Evolutionary conservation across 1,140 invertebrate genomes (phyloP), one percentile per base, ranked within the genome.

Genomic region (Bombus confusus): DNA sequence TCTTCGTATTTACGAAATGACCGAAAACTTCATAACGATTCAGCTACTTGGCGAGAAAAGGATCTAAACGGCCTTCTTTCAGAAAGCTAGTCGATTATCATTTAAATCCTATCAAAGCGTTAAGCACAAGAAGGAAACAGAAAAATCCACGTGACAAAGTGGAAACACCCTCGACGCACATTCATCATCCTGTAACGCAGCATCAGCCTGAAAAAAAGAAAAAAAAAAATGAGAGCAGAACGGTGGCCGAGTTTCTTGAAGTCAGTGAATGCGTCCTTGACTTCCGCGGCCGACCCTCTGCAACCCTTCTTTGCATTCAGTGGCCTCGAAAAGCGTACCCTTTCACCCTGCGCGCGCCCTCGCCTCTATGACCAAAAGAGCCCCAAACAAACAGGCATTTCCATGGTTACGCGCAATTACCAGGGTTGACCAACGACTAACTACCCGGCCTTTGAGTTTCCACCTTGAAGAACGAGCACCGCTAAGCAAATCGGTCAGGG

Each of bases 381-480:
- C 91, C 88, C 91, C 91, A 92, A 93, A 93, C 90, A 92, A 92
- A 93, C 91, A 91, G 85, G 90, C 88, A 93, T 93, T 93, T 92
- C 92, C 92, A 93, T 93, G 92, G 93, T 91, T 93, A 93, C 92
- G 89, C 85, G 85, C 90, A 93, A 92, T 92, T 92, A 92, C 88
- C 74, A 82, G 89, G 87, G 89, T 88, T 92, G 90, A 91, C 91
- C 87, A 86, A 82, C 91, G 88, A 92, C 87, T 91, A 89, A 92
- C 88, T 89, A 91, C 75, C 64, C 85, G 75, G 80, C 87, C 86
- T 91, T 91, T 89, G 87, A 91, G 89, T 88, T 90, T 91, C 89
- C 89, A 90, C 89, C 89, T 91, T 91, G 87, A 91, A 82, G 85
- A 88, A 75, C 86, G 86, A 78, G 86, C 86, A 83, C 86, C 79